Percentiles rank a stretch among this genome's conserved stretches.
Evolutionary conservation across 1,140 invertebrate species (phyloP).

Genomic region (Conus betulinus): DNA sequence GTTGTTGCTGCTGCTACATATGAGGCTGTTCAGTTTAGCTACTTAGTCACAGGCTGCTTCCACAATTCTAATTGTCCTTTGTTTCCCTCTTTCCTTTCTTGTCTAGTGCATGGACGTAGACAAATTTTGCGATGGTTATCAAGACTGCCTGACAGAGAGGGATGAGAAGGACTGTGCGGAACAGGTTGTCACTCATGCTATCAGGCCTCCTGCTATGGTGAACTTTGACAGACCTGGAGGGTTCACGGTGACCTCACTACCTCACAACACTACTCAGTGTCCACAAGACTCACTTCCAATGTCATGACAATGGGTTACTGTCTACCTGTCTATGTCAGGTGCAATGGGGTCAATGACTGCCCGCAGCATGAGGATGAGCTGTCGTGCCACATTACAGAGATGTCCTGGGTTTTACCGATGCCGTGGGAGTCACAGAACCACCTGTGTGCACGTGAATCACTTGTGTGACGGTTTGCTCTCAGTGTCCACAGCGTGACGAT

Average conservation of each 20-base stretch:
- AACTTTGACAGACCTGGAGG: background rate
- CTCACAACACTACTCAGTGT: background rate
- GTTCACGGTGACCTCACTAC: background rate
- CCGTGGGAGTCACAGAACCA: background rate
- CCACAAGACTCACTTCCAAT: slow-evolving; percentile 14
- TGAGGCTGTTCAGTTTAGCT: no score
- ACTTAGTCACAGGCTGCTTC: no score
- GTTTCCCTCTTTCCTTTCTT: no score
- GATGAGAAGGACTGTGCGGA: background rate
- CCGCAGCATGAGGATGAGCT: slow-evolving; percentile 25
- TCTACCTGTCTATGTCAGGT: background rate
- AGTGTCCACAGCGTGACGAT: slow-evolving; percentile 33
- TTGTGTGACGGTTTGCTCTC: slow-evolving; percentile 34
- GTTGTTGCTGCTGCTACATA: no score
- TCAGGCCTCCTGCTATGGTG: background rate
- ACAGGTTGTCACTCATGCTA: background rate
- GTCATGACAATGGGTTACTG: background rate
- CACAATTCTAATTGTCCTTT: no score
- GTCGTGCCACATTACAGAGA: background rate
- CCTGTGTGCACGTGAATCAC: slow-evolving; percentile 28
- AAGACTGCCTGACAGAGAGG: background rate
- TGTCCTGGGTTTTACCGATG: slow-evolving; percentile 39
- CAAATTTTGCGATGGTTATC: background rate
- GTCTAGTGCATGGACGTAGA: background rate
- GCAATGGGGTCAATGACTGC: slow-evolving; percentile 36